Base-by-base conservation (phyloP, 2,113 vertebrate species). In the Castor canadensis region DNA sequence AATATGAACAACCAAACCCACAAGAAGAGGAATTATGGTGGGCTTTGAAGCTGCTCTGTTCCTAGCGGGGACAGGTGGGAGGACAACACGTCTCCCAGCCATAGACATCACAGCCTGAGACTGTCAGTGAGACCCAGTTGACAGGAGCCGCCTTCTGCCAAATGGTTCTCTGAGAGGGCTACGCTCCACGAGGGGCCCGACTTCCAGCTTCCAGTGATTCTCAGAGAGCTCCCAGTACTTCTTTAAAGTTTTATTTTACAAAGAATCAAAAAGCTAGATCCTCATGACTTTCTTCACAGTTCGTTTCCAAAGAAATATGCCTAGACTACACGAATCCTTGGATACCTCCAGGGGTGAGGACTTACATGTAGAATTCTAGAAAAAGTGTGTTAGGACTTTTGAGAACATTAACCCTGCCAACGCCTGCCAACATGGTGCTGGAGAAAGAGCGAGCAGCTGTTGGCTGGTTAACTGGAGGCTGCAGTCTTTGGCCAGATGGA, bases 291-390 rank as follows among this genome's bases (percentile, higher is more conserved):
- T 45, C 49, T 15, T 3, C 26, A 6, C 0, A 2, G 17, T 49
- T 17, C 22, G 0, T 5, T 67, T 28, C 52, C 30, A 12, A 6
- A 93, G 67, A 49, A 0, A 12, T 5, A 20, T 1, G 10, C 26
- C 49, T 24, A 30, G 66, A 24, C 49, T n/a, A 6, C 26, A 30
- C 1, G 5, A 1, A 20, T 15, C 32, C 66, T 17, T 0, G 11
- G 30, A 11, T 0, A 2, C 0, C 1, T 2, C 3, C 0, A 2
- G 45, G 5, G 20, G 16, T 1, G 2, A 28, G 47, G 28, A 13
- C 1, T 17, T 24, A 3, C 3, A 16, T 30, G 60, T 0, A 38
- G 38, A 49, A 28, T 24, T 62, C 60, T 26, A 24, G 58, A 47
- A 64, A 40, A 45, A 13, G 22, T 45, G 9, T 38, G 35, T 35